Percentiles rank a stretch among this genome's conserved stretches.
Evolutionary conservation across 2,113 vertebrate species (phyloP).

Genomic region (Mirza zaza): DNA sequence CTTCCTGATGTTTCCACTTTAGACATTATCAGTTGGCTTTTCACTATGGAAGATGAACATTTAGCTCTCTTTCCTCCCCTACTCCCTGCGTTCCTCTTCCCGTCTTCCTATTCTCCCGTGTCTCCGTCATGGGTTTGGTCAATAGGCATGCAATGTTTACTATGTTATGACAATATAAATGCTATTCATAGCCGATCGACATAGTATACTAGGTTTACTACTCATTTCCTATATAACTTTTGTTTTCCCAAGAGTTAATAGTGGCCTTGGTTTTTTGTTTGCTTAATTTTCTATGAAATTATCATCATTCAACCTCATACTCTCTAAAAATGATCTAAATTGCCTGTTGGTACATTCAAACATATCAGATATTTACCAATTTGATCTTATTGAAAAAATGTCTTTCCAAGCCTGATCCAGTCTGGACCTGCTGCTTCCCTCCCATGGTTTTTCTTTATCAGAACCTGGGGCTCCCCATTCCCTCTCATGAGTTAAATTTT

Average conservation of each 20-base stretch:
- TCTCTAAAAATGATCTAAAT: background rate
- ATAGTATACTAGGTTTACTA: background rate
- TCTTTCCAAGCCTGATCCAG: background rate
- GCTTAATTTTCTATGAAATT: constrained; percentile 39
- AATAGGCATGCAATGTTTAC: background rate
- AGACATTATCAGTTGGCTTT: background rate
- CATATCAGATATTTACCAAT: background rate
- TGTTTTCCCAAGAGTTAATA: background rate
- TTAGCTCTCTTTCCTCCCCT: background rate
- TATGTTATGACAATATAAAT: background rate
- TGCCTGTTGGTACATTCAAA: background rate
- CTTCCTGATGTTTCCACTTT: background rate
- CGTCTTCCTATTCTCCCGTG: background rate
- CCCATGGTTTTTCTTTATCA: background rate
- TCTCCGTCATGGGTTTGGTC: background rate
- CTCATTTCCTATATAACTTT: background rate
- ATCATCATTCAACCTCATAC: background rate
- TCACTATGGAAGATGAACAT: background rate
- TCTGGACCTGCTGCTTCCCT: background rate
- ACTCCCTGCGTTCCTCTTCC: background rate
- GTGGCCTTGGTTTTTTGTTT: constrained; percentile 17
- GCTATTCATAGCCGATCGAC: background rate
- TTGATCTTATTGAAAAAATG: background rate
- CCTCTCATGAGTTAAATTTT: background rate
- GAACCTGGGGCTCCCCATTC: background rate